These are phyloP conservation scores for Anguilla pacifica DNA, from an alignment of 2,797 vertebrate species.

Conservation along the genomic window DNA sequence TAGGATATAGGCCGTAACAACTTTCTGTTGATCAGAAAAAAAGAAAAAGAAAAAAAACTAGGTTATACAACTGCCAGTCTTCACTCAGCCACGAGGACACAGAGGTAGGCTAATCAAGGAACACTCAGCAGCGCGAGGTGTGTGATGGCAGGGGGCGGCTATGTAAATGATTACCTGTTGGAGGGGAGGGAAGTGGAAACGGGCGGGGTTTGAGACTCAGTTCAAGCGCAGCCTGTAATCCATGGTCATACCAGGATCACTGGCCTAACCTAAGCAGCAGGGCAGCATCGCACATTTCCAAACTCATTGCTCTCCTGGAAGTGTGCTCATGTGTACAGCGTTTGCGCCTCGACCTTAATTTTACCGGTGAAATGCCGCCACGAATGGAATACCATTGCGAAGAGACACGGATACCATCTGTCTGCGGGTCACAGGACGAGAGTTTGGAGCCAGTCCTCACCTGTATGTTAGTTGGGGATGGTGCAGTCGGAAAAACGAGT, in stretches of 20 bases:
- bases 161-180: slow-evolving; percentile 66
- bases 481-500: slow-evolving; percentile 94
- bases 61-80: too few relatives aligned
- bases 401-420: slow-evolving; percentile 72
- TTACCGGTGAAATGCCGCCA: slow-evolving; percentile 77
- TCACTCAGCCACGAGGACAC: not conserved
- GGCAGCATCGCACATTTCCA: too few relatives aligned
- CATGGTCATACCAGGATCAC: not conserved
- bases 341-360: not conserved
- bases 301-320: not conserved
- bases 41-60: too few relatives aligned
- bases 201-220: not conserved
- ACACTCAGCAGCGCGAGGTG: not conserved
- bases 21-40: too few relatives aligned
- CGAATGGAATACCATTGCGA: slow-evolving; percentile 84
- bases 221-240: not conserved
- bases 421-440: slow-evolving; percentile 70
- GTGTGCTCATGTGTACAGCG: not conserved
- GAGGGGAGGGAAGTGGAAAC: slow-evolving; percentile 26
- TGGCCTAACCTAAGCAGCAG: not conserved
- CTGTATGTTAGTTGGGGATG: slow-evolving; percentile 94
- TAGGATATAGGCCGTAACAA: too few relatives aligned
- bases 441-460: slow-evolving; percentile 85
- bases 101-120: not conserved
- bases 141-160: slow-evolving; percentile 56